Percentiles rank a stretch among this genome's conserved stretches.
phyloP scores from a whole-genome alignment of 2,797 vertebrate genomes.

The Arnoldichthys spilopterus region DNA sequence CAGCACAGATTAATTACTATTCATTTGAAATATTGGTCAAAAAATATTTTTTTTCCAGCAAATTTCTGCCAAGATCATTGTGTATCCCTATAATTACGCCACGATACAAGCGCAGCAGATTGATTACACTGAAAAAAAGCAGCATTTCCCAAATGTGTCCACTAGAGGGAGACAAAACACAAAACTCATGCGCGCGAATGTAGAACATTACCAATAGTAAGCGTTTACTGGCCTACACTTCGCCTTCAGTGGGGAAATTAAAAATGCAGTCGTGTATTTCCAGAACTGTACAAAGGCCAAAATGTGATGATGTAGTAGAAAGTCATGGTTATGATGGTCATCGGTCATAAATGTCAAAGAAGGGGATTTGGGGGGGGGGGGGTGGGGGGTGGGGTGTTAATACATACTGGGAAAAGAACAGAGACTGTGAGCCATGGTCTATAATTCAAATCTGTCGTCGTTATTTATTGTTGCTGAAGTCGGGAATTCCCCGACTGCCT shows the following conservation, averaged over 20 bases:
- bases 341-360: background rate
- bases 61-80: no score
- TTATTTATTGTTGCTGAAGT: constrained; percentile 13
- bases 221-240: background rate
- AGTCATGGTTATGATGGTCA: background rate
- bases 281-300: background rate
- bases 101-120: no score
- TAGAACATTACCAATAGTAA: background rate
- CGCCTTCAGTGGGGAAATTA: no score
- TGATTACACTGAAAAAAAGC: no score
- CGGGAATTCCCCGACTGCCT: background rate
- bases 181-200: no score
- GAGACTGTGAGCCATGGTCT: background rate
- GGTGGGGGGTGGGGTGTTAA: no score
- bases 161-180: background rate
- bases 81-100: no score
- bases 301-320: background rate
- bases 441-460: constrained; percentile 35
- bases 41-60: no score
- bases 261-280: background rate
- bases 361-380: background rate
- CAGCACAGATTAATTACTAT: no score
- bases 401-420: background rate
- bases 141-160: no score
- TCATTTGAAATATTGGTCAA: no score